Conservation (phyloP, 2,888 invertebrate genomes). For the Volucella bombylans region DNA sequence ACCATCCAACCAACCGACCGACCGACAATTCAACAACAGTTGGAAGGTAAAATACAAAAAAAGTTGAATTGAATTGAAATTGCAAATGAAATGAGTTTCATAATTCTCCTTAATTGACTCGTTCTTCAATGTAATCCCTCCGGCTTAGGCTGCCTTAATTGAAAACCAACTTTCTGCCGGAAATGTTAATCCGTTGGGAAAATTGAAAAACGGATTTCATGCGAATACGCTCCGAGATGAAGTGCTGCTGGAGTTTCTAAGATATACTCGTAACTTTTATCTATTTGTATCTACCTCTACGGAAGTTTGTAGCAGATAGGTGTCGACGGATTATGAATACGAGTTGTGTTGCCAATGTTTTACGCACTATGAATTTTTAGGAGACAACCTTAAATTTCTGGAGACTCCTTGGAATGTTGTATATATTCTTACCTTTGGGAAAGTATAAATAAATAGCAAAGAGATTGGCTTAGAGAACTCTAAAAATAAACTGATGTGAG, state of each 20-base stretch:
- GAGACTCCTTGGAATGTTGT: too few relatives aligned
- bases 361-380: slow-evolving; percentile 66
- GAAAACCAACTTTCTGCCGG: slow-evolving; percentile 58
- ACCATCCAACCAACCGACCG: neutral
- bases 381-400: neutral
- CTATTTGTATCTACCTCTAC: slow-evolving; percentile 5
- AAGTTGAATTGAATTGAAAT: slow-evolving; percentile 1
- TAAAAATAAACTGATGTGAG: too few relatives aligned
- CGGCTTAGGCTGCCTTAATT: slow-evolving; percentile 53
- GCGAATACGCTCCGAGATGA: slow-evolving; percentile 9
- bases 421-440: too few relatives aligned
- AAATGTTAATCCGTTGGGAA: slow-evolving; percentile 65
- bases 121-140: slow-evolving; percentile 41
- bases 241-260: slow-evolving; percentile 41
- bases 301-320: slow-evolving; percentile 21
- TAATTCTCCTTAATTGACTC: slow-evolving; percentile 61
- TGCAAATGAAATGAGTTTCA: slow-evolving; percentile 57
- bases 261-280: slow-evolving; percentile 4
- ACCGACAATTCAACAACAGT: neutral
- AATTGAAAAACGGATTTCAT: slow-evolving; percentile 57
- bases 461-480: too few relatives aligned
- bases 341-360: slow-evolving; percentile 53
- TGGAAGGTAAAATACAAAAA: neutral
- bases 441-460: too few relatives aligned
- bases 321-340: slow-evolving; percentile 29